Conservation (phyloP, 2,888 invertebrate species). For the Monopis laevigella region DNA sequence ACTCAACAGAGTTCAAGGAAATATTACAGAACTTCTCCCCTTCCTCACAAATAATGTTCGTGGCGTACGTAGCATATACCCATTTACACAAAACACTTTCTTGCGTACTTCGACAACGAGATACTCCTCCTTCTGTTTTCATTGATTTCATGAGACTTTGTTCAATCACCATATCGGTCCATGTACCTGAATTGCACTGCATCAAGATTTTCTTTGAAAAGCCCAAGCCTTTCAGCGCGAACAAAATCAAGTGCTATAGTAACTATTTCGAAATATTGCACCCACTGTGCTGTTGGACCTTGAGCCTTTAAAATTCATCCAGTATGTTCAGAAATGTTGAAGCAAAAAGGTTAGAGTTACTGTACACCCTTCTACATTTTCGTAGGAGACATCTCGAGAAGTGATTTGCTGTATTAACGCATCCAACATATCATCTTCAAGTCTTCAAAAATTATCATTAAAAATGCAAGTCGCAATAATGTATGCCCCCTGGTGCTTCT, state of each 20-base stretch:
- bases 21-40: slow-evolving; percentile 18
- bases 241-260: slow-evolving; percentile 25
- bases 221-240: slow-evolving; percentile 24
- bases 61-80: slow-evolving; percentile 25
- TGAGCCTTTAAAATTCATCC: slow-evolving; percentile 20
- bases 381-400: slow-evolving; percentile 22
- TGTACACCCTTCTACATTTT: slow-evolving; percentile 21
- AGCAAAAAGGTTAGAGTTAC: slow-evolving; percentile 13
- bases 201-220: slow-evolving; percentile 26
- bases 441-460: slow-evolving; percentile 24
- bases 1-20: slow-evolving; percentile 14
- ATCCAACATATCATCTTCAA: slow-evolving; percentile 22
- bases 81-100: slow-evolving; percentile 26
- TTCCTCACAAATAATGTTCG: slow-evolving; percentile 26
- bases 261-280: slow-evolving; percentile 31
- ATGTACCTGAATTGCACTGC: slow-evolving; percentile 25
- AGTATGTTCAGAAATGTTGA: slow-evolving; percentile 18
- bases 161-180: slow-evolving; percentile 24
- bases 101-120: slow-evolving; percentile 16
- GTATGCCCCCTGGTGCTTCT: slow-evolving; percentile 30
- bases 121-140: too few species aligned
- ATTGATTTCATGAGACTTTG: slow-evolving; percentile 24
- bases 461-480: slow-evolving; percentile 24
- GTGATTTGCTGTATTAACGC: slow-evolving; percentile 24
- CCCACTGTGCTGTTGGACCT: slow-evolving; percentile 28